Evolutionary conservation across 2,797 vertebrate genomes (phyloP), one percentile per base, ranked within the genome.

Genomic region (Dromococcyx pavoninus): DNA sequence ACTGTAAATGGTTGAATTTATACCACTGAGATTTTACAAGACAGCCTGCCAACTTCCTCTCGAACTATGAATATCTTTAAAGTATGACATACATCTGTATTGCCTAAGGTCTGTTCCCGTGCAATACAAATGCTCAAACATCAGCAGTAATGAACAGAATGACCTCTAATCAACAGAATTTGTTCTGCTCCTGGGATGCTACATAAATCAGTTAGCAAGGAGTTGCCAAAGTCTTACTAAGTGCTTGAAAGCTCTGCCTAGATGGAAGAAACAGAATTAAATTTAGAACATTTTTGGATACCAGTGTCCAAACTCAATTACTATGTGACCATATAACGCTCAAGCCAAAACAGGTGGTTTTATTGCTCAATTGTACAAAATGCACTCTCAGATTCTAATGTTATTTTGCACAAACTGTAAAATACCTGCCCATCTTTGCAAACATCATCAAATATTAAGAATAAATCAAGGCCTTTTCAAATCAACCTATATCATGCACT

Each of bases 161-260:
- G 78, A 92, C 91, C 75, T 92, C 81, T 76, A 69, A 92, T 86
- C 86, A 94, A 91, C 62, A 64, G 50, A 61, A 95, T 79, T 73
- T 67, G 50, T 69, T 66, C 86, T 64, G 39, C 81, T 92, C 39
- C 67, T 37, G 24, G 70, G 73, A 78, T 74, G 81, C 28, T 51
- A 76, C 48, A 80, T 91, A 74, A 84, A 92, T 86, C 79, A 94
- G 81, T 86, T 86, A 72, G 35, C 44, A 58, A 70, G 43, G 50
- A 64, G 25, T 17, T 94, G 71, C 79, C 67, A 61, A 86, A 88
- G 53, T 77, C 88, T 64, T 84, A 62, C 43, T 78, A 90, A 93
- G 51, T 48, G 86, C 75, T 56, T 88, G 57, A 92, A 94, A 88
- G 62, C 73, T 94, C 88, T 93, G 70, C 62, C 46, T 75, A 70